phyloP scores from a whole-genome alignment of 2,113 vertebrate genomes.

The Leucopternis melanops region DNA sequence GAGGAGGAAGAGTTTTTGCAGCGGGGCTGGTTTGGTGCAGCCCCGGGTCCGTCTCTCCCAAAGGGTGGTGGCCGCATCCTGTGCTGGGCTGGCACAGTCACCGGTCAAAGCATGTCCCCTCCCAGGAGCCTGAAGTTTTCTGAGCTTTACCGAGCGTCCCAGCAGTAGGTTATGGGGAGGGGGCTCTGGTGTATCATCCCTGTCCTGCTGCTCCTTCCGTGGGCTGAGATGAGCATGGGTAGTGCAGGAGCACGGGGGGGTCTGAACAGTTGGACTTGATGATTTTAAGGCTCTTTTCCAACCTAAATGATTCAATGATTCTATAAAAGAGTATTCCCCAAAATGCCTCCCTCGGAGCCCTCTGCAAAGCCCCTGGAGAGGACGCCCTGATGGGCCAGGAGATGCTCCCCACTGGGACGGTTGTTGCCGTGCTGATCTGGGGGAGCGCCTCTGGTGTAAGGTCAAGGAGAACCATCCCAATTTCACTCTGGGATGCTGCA shows the following conservation, averaged over 20 bases:
- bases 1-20: background rate
- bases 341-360: background rate
- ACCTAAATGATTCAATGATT: background rate
- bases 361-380: too few species aligned
- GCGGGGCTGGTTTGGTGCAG: too few species aligned
- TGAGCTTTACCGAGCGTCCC: background rate
- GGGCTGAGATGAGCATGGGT: background rate
- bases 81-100: background rate
- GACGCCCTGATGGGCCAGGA: background rate
- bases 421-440: background rate
- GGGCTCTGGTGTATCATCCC: background rate
- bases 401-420: background rate
- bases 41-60: rapidly evolving
- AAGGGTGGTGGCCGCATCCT: background rate
- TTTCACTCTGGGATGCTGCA: background rate
- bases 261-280: background rate
- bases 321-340: background rate
- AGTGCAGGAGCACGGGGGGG: background rate
- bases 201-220: background rate
- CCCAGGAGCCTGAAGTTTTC: background rate
- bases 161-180: background rate
- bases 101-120: background rate
- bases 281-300: background rate
- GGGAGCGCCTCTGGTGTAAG: rapidly evolving
- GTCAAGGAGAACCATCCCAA: background rate